Base-by-base conservation (phyloP, 2,797 vertebrate species). In the Sebastiscus albofasciatus region DNA sequence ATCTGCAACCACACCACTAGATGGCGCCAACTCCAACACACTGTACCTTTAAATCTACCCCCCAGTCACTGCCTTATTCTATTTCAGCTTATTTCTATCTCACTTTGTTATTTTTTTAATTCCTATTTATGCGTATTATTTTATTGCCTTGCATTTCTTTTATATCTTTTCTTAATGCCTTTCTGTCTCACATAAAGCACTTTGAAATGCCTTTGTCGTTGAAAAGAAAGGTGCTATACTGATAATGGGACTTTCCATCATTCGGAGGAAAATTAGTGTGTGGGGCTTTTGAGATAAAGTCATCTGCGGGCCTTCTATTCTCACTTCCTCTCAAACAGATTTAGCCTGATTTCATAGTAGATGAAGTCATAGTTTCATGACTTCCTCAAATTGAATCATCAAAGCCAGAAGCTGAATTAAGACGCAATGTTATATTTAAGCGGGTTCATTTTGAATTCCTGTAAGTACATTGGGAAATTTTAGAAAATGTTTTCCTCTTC, bases 241-340 rank as follows among this genome's bases (percentile, higher is more conserved):
- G 75, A 33, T 55, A 66, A 72, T 55, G 85, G 87, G 83, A 77
- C 81, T 87, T 90, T 87, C 86, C 81, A 12, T 68, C 1, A 42
- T 58, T 74, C 79, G 33, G 10, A 3, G 27, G 65, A 80, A 8
- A 12, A 58, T 39, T 20, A 16, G 39, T 16, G 39, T 59, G 18
- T 59, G 76, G 31, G 61, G 18, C 5, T 81, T 77, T 62, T 86
- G 34, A 67, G 26, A 75, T 87, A 0, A 82, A 76, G 20, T 80
- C 64, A 79, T 75, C 26, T 69, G 8, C 18, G 2, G 6, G 34
- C 4, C n/a, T 62, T 75, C 22, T 70, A 11, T n/a, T 92, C 46
- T 86, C 77, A 84, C 81, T 93, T 93, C 87, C 84, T 67, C 66
- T 70, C 12, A 54, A 18, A 68, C 5, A 67, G 54, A 71, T 55